Percentiles rank a stretch among this genome's conserved stretches.
Conservation (phyloP, 2,113 vertebrate genomes). For the Tetrax tetrax region DNA sequence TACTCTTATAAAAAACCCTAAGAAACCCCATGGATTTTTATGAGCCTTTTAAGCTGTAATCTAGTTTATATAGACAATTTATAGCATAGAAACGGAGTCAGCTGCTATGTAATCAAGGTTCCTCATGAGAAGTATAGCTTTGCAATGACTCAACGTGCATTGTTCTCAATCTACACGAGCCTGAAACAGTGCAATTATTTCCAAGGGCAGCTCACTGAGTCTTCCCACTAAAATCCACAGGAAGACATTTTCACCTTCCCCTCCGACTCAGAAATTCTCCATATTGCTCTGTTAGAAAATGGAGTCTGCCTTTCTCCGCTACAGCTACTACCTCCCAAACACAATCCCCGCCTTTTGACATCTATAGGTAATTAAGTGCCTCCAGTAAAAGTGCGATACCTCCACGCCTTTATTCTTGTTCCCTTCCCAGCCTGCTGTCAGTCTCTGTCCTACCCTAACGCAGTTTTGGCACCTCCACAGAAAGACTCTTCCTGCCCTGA, state of each 20-base stretch:
- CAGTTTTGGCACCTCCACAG: not conserved
- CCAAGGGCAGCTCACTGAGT: not conserved
- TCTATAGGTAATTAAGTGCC: not conserved
- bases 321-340: not conserved
- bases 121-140: not conserved
- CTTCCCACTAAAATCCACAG: not conserved
- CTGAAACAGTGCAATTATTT: not conserved
- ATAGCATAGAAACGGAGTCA: conserved; percentile 8
- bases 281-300: not conserved
- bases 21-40: not conserved
- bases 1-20: not conserved
- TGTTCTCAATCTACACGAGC: not conserved
- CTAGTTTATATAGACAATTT: not conserved
- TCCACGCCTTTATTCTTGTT: not conserved
- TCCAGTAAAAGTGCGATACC: not conserved
- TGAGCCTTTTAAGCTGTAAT: not conserved
- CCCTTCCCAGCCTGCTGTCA: not conserved
- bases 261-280: not conserved
- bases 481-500: not conserved
- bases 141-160: not conserved
- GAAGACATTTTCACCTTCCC: not conserved
- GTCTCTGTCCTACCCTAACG: not conserved
- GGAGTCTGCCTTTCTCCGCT: not conserved
- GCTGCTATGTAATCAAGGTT: not conserved
- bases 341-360: not conserved